Evolutionary conservation across 1,140 invertebrate genomes (phyloP).

Genomic region (Drosophila yakuba): DNA sequence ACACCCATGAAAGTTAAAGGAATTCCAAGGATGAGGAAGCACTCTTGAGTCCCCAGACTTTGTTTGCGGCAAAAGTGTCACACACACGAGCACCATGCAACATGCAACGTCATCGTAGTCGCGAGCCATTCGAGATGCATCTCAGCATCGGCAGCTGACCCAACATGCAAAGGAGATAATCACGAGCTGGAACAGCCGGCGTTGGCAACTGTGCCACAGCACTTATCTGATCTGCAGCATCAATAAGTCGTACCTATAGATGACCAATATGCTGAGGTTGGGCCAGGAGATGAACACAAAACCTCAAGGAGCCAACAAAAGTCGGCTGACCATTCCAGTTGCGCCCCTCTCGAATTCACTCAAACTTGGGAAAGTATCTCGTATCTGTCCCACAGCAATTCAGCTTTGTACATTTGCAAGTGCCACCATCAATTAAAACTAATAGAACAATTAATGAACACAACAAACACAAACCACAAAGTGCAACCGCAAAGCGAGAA

Average conservation of each 20-base stretch:
- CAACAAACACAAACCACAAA: slow-evolving; percentile 48
- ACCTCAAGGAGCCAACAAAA: background rate
- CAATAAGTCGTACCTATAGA: slow-evolving; percentile 54
- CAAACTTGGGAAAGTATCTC: slow-evolving; percentile 11
- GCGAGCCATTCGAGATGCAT: slow-evolving; percentile 65
- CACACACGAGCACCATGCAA: slow-evolving; percentile 39
- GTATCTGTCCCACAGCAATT: slow-evolving; percentile 49
- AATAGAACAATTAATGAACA: slow-evolving; percentile 78
- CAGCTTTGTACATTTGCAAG: slow-evolving; percentile 64
- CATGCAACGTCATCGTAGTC: slow-evolving; percentile 66
- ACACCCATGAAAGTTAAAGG: slow-evolving; percentile 38
- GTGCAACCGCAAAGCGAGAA: slow-evolving; percentile 64
- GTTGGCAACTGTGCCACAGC: slow-evolving; percentile 32
- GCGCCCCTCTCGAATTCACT: slow-evolving; percentile 2
- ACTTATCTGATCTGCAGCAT: slow-evolving; percentile 64
- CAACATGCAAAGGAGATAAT: slow-evolving; percentile 58
- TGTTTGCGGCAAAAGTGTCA: slow-evolving; percentile 60
- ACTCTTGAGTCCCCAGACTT: slow-evolving; percentile 18
- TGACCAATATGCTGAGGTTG: slow-evolving; percentile 44
- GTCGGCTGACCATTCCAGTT: background rate
- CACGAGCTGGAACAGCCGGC: slow-evolving; percentile 33
- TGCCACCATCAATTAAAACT: slow-evolving; percentile 77
- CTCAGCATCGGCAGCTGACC: slow-evolving; percentile 30
- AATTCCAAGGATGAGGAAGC: slow-evolving; percentile 73
- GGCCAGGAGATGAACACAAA: background rate